Percentiles rank a stretch among this genome's conserved stretches.
These are phyloP conservation scores for Poecilobothrus nobilitatus DNA, from an alignment of 2,888 invertebrate species.

Conservation along the genomic window DNA sequence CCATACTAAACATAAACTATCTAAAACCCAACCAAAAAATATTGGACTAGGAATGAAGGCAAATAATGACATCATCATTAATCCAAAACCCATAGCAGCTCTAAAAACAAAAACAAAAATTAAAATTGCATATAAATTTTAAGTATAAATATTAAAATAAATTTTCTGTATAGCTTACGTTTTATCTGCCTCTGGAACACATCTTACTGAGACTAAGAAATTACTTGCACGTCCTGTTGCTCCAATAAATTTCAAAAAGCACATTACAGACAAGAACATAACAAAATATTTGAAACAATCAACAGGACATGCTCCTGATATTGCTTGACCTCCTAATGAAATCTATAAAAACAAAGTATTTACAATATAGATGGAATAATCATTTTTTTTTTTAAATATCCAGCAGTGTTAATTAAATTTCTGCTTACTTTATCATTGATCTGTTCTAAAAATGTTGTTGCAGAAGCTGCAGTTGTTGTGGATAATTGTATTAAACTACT, in stretches of 20 bases:
- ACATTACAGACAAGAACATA: constrained; percentile 49
- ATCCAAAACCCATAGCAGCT: constrained; percentile 60
- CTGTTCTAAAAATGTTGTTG: not conserved
- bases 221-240: constrained; percentile 56
- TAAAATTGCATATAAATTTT: not conserved
- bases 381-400: too few relatives aligned
- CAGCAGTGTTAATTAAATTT: too few relatives aligned
- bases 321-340: constrained; percentile 41
- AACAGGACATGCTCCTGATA: constrained; percentile 50
- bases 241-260: constrained; percentile 51
- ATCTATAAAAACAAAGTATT: constrained; percentile 20
- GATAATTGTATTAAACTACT: not conserved
- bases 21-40: constrained; percentile 62
- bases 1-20: constrained; percentile 59
- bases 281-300: constrained; percentile 52
- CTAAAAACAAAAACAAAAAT: not conserved
- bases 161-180: constrained; percentile 32
- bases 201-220: constrained; percentile 54
- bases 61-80: constrained; percentile 60
- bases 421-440: constrained; percentile 10
- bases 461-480: not conserved
- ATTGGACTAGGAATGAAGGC: constrained; percentile 71
- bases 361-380: too few relatives aligned
- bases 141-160: too few relatives aligned
- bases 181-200: constrained; percentile 65